Evolutionary conservation across 2,113 vertebrate species (phyloP).

Genomic region (Engraulis encrasicolus): DNA sequence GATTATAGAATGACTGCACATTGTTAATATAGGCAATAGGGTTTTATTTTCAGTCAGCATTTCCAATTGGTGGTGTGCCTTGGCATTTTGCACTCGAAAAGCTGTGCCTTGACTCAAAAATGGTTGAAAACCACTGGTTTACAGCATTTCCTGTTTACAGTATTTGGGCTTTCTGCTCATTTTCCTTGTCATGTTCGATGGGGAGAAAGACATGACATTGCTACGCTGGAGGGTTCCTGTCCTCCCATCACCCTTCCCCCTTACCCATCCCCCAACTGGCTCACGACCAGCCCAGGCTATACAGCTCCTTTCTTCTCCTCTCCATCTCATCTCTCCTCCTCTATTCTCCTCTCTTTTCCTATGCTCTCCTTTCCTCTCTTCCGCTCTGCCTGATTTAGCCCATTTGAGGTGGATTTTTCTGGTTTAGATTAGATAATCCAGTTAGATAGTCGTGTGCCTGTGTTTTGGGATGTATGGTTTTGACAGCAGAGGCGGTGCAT

Average conservation of each 20-base stretch:
- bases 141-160: too few relatives aligned
- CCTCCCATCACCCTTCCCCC: background rate
- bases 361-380: background rate
- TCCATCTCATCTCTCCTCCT: background rate
- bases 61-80: too few relatives aligned
- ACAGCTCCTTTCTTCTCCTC: background rate
- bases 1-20: too few relatives aligned
- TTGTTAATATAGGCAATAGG: too few relatives aligned
- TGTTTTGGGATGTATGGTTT: background rate
- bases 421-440: background rate
- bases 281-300: background rate
- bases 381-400: background rate
- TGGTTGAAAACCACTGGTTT: too few relatives aligned
- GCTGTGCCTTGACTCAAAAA: too few relatives aligned
- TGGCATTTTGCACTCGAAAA: too few relatives aligned
- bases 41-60: too few relatives aligned
- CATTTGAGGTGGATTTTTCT: background rate
- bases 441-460: background rate
- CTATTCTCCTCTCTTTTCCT: background rate
- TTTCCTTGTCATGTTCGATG: background rate
- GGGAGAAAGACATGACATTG: background rate
- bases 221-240: background rate
- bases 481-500: background rate
- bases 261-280: background rate
- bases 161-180: background rate